Base-by-base conservation (phyloP, 2,113 vertebrate species). In the Bolborhynchus lineola region DNA sequence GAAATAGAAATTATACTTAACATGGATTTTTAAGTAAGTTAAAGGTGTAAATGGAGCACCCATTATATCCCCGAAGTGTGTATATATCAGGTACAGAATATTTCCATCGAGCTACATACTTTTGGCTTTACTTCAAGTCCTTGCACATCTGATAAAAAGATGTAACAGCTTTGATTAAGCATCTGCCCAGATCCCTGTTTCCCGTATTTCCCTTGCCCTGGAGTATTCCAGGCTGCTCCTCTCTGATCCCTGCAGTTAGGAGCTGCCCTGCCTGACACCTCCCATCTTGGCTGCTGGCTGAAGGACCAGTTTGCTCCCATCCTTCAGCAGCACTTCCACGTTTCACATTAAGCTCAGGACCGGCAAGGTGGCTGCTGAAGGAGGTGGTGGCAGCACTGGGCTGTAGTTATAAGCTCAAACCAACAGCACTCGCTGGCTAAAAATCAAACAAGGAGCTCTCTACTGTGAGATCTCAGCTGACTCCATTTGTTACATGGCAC, bases 1-100 rank as follows among this genome's bases (percentile, higher is more conserved):
- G 88, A 95, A 94, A 92, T 91, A 91, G 91, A 70, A 93, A 91
- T 91, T 82, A 91, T 92, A 85, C 41, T 96, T 96, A 96, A 76
- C 53, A 92, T 88, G 65, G 77, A 87, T 95, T 94, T 92, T 90
- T 76, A 82, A 86, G 60, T 41, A 68, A 86, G 65, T 72, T 52
- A 60, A 44, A 35, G 5, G 1, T 3, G 0, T 26, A 62, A 78
- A 53, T 57, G 52, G 64, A 92, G 31, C 33, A 59, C 29, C 47
- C 57, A 25, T 31, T 17, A 8, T 15, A 76, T 5, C 57, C 47
- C 37, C 20, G 5, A 44, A 37, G 44, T 1, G 9, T 42, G 49
- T 55, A 4, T 0, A 1, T 16, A 11, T 21, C 20, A 37, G 28
- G 25, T 42, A 17, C 1, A 13, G 25, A 88, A 37, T 17, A 9